These are phyloP conservation scores for Enteromius paludinosus DNA, from an alignment of 2,797 vertebrate species.

Conservation along the genomic window DNA sequence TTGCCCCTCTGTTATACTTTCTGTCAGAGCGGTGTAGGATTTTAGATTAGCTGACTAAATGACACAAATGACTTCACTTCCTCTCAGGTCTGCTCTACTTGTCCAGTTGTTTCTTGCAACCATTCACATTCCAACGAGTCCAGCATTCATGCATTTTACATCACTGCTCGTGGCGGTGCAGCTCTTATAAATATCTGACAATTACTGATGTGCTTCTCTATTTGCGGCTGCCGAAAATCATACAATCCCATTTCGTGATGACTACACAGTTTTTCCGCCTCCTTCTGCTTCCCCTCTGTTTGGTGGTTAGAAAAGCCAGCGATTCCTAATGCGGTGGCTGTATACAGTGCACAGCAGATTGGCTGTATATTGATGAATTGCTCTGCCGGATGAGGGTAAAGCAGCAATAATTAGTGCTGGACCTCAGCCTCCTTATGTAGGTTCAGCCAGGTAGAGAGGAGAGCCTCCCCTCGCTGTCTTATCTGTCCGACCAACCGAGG, in stretches of 20 bases:
- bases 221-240: constrained; percentile 41
- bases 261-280: constrained; percentile 42
- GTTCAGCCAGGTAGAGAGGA: constrained; percentile 57
- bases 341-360: constrained; percentile 44
- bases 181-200: constrained; percentile 58
- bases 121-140: constrained; percentile 25
- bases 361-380: constrained; percentile 59
- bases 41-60: constrained; percentile 52
- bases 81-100: constrained; percentile 10
- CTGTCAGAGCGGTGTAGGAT: constrained; percentile 45
- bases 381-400: constrained; percentile 59
- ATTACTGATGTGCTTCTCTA: constrained; percentile 49
- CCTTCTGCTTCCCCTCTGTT: constrained; percentile 31
- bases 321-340: constrained; percentile 38
- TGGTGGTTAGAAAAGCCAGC: constrained; percentile 34
- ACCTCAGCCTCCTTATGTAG: constrained; percentile 55
- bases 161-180: constrained; percentile 45
- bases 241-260: constrained; percentile 53
- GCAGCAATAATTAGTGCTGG: constrained; percentile 61
- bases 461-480: constrained; percentile 50
- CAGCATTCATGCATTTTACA: constrained; percentile 56
- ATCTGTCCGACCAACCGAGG: constrained; percentile 61
- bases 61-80: constrained; percentile 48
- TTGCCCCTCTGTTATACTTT: constrained; percentile 32
- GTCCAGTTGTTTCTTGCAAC: constrained; percentile 13